Percentiles rank a stretch among this genome's conserved stretches.
Conservation (phyloP, 2,113 vertebrate genomes). For the Brachirus orientalis region DNA sequence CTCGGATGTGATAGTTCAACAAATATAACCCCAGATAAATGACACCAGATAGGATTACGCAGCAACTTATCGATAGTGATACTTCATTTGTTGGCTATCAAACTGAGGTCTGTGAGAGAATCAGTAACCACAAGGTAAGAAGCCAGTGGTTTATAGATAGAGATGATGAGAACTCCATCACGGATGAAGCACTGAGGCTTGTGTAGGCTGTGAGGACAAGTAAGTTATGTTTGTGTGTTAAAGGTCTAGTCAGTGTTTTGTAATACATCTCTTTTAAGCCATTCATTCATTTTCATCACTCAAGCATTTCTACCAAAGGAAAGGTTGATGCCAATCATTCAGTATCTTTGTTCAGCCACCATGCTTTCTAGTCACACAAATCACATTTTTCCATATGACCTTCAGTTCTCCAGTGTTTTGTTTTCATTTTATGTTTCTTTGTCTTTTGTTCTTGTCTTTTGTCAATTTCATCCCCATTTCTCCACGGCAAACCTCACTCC, state of each 20-base stretch:
- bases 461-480: conserved; percentile 81
- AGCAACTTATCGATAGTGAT: conserved; percentile 3
- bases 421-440: conserved; percentile 82
- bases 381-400: conserved; percentile 57
- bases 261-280: conserved; percentile 61
- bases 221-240: conserved; percentile 68
- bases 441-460: conserved; percentile 87
- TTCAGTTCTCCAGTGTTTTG: conserved; percentile 73
- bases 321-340: conserved; percentile 87
- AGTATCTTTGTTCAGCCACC: conserved; percentile 68
- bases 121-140: conserved; percentile 62
- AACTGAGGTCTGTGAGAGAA: conserved; percentile 61
- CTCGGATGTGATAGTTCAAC: conserved; percentile 63
- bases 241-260: conserved; percentile 64
- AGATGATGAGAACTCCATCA: conserved; percentile 52
- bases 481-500: conserved; percentile 65
- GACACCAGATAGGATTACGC: background rate
- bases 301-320: conserved; percentile 78
- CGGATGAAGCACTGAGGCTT: conserved; percentile 57
- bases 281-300: conserved; percentile 82
- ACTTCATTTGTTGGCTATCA: conserved; percentile 43
- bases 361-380: conserved; percentile 52
- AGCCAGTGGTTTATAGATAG: conserved; percentile 51
- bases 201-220: conserved; percentile 68
- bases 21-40: background rate